Percentiles rank a stretch among this genome's conserved stretches.
Conservation (phyloP, 37 sponge, comb jelly and placozoan genomes). For the Ianthella basta region DNA sequence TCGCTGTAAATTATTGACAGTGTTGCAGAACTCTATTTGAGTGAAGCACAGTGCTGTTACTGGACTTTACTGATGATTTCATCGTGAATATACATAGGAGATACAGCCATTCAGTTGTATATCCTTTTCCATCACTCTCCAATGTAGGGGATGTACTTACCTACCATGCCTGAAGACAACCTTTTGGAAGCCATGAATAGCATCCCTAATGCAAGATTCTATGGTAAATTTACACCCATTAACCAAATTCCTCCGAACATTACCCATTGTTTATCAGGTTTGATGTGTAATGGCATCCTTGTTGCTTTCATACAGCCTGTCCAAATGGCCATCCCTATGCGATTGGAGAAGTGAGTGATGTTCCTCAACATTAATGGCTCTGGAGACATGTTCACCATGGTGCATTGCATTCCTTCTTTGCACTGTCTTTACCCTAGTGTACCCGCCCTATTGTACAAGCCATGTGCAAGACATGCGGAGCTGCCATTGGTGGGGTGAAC, state of each 20-base stretch:
- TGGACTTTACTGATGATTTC: no score
- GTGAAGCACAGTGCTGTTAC: no score
- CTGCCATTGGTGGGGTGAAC: constrained; percentile 9
- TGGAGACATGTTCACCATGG: not conserved
- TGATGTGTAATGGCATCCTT: not conserved
- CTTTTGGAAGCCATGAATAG: constrained; percentile 19
- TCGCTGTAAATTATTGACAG: no score
- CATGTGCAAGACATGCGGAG: not conserved
- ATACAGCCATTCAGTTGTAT: no score
- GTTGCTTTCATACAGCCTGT: not conserved
- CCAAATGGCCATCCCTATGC: constrained; percentile 28
- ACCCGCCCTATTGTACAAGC: constrained; percentile 6
- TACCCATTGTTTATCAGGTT: not conserved
- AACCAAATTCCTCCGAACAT: no score
- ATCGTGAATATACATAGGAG: no score
- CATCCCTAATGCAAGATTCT: not conserved
- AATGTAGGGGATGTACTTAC: not conserved
- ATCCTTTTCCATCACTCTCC: no score
- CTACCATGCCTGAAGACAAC: constrained; percentile 26
- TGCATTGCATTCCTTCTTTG: not conserved
- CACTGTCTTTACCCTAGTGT: not conserved
- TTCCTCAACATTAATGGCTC: no score
- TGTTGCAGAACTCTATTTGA: no score
- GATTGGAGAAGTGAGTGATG: not conserved
- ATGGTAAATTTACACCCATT: not conserved